Evolutionary conservation across 2,113 vertebrate species (phyloP).

Genomic region (Clarias batrachus): DNA sequence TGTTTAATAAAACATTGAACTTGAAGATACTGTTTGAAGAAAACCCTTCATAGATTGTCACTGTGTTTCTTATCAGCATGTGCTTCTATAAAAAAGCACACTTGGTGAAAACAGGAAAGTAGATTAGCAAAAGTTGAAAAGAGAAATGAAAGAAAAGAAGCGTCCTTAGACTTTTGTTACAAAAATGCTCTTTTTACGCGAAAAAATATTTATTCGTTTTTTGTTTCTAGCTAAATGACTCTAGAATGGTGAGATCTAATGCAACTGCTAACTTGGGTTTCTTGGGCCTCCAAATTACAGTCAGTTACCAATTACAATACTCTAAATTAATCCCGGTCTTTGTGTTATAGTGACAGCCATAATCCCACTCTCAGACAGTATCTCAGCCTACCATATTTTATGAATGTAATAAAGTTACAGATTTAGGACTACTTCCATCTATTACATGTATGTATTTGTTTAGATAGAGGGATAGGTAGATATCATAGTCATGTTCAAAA

Average conservation of each 20-base stretch:
- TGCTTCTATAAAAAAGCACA: not conserved
- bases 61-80: not conserved
- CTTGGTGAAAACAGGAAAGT: not conserved
- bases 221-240: not conserved
- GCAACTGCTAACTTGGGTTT: slow-evolving; percentile 55
- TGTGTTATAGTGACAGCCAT: slow-evolving; percentile 41
- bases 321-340: slow-evolving; percentile 50
- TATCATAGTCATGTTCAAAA: no score
- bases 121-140: not conserved
- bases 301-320: not conserved
- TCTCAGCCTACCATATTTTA: not conserved
- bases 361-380: not conserved
- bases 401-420: not conserved
- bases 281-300: slow-evolving; percentile 60
- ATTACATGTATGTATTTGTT: not conserved
- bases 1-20: not conserved
- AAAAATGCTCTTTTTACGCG: not conserved
- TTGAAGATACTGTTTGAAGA: not conserved
- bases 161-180: not conserved
- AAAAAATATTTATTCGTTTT: not conserved
- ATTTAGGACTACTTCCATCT: not conserved
- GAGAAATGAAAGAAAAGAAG: not conserved
- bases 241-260: slow-evolving; percentile 4
- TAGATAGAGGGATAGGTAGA: no score
- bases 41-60: not conserved